Conservation (phyloP, 2,888 invertebrate species). For the Caenorhabditis imperialis region DNA sequence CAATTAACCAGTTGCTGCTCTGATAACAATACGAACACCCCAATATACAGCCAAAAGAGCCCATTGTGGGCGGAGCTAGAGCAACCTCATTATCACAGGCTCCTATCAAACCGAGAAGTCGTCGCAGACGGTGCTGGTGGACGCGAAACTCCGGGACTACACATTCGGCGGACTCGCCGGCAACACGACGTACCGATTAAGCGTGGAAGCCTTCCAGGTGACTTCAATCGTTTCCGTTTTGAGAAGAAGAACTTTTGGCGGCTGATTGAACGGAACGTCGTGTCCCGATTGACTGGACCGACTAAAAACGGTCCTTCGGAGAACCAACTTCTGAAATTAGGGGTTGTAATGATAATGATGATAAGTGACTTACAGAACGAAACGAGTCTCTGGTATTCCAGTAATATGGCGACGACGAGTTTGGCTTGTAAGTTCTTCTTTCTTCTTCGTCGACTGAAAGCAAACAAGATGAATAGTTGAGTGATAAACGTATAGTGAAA, state of each 20-base stretch:
- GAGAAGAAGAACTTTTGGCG: too few relatives aligned
- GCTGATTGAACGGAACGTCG: too few relatives aligned
- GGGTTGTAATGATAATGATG: not conserved
- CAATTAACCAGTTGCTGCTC: too few relatives aligned
- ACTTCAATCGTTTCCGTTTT: too few relatives aligned
- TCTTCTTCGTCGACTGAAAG: not conserved
- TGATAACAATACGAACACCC: too few relatives aligned
- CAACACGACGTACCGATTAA: slow-evolving; percentile 68
- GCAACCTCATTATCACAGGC: slow-evolving; percentile 30
- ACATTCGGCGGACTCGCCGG: slow-evolving; percentile 58
- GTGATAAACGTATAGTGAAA: too few relatives aligned
- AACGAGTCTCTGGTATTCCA: slow-evolving; percentile 65
- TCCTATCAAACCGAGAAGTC: slow-evolving; percentile 52
- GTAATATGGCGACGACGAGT: slow-evolving; percentile 64
- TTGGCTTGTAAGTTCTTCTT: slow-evolving; percentile 57
- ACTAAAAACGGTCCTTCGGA: too few relatives aligned
- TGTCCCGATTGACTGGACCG: too few relatives aligned
- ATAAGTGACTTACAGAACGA: slow-evolving; percentile 40
- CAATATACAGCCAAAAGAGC: too few relatives aligned
- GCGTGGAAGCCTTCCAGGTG: slow-evolving; percentile 64
- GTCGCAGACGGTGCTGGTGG: slow-evolving; percentile 47
- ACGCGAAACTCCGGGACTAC: slow-evolving; percentile 45
- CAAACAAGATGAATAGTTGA: not conserved
- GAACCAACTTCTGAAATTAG: too few relatives aligned
- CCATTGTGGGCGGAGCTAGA: too few relatives aligned